These are phyloP conservation scores for Amphimallon solstitiale DNA, from an alignment of 2,888 invertebrate species.

Conservation along the genomic window DNA sequence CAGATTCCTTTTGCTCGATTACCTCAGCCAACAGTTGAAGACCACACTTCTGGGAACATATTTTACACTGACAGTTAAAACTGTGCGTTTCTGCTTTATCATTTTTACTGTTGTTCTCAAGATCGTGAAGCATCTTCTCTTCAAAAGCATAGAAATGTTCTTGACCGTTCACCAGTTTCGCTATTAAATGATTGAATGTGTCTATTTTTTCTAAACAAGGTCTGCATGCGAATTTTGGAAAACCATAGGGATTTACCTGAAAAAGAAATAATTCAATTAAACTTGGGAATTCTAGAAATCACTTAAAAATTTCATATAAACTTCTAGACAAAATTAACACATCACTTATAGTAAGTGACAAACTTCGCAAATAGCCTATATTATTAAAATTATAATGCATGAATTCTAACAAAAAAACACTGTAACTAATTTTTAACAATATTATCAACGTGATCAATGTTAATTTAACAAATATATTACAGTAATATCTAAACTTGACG, in stretches of 20 bases:
- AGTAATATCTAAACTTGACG: too few species aligned
- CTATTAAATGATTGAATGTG: constrained; percentile 19
- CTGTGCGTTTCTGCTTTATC: constrained; percentile 28
- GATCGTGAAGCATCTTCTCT: constrained; percentile 24
- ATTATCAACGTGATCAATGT: too few species aligned
- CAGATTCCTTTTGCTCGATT: constrained; percentile 21
- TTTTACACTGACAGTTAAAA: constrained; percentile 40
- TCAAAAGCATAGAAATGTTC: constrained; percentile 23
- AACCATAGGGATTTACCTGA: constrained; percentile 13
- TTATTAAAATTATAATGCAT: too few species aligned
- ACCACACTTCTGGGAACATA: constrained; percentile 13
- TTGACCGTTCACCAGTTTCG: constrained; percentile 11
- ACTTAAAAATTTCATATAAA: too few species aligned
- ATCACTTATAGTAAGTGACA: too few species aligned
- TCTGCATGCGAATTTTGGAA: constrained; percentile 26
- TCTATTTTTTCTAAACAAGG: constrained; percentile 19
- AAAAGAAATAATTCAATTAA: background rate
- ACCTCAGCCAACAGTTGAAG: constrained; percentile 19
- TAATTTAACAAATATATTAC: too few species aligned
- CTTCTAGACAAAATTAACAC: too few species aligned
- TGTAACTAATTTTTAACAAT: too few species aligned
- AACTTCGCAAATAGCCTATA: too few species aligned
- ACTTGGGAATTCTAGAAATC: background rate
- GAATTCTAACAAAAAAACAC: too few species aligned
- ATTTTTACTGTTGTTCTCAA: background rate